These are phyloP conservation scores for Oceanodroma tethys DNA, from an alignment of 2,113 vertebrate genomes.

Conservation along the genomic window DNA sequence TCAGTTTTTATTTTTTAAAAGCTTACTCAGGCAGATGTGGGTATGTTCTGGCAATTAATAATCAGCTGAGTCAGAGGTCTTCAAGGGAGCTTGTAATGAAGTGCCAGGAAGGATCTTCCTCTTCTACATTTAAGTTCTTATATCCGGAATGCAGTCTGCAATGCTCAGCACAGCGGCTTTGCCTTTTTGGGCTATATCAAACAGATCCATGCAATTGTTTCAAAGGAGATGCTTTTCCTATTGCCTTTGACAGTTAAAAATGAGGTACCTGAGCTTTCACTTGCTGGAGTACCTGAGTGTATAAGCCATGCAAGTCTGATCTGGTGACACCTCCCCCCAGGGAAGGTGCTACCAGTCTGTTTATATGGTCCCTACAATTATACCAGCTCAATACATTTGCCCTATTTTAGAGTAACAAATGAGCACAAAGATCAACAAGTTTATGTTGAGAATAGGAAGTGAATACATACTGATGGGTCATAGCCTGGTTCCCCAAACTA, in stretches of 20 bases:
- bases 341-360: not conserved
- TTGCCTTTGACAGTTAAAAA: not conserved
- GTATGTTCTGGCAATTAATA: conserved; percentile 15
- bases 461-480: not conserved
- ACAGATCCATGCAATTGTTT: not conserved
- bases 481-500: not conserved
- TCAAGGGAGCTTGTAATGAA: not conserved
- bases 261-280: not conserved
- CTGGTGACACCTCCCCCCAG: not conserved
- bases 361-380: not conserved
- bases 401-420: not conserved
- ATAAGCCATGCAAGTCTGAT: not conserved
- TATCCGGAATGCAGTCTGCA: not conserved
- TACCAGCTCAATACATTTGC: not conserved
- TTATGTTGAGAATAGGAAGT: not conserved
- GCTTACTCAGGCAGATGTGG: not conserved
- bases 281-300: not conserved
- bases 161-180: not conserved
- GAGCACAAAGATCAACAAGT: not conserved
- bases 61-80: conserved; percentile 36
- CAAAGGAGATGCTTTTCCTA: not conserved
- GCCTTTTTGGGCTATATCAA: not conserved
- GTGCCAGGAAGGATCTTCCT: not conserved
- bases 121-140: not conserved
- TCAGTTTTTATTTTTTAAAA: not conserved